Evolutionary conservation across 1,140 invertebrate genomes (phyloP).

Genomic region (Copidosoma floridanum): DNA sequence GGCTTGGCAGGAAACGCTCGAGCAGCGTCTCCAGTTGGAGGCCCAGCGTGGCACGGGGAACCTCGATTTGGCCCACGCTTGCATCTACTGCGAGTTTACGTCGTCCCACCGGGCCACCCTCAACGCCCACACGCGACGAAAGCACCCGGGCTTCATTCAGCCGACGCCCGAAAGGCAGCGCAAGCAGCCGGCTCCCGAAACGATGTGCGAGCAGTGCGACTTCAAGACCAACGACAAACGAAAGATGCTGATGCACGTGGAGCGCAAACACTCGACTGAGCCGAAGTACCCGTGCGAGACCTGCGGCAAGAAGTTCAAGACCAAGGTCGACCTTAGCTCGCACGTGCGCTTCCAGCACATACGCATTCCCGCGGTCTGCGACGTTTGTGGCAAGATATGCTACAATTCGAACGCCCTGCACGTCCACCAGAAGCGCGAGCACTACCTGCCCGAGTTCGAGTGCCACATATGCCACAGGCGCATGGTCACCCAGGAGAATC

Average conservation of each 20-base stretch:
- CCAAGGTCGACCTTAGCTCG: slow-evolving; percentile 48
- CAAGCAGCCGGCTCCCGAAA: slow-evolving; percentile 6
- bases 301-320: slow-evolving; percentile 61
- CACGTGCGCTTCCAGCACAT: slow-evolving; percentile 54
- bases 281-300: slow-evolving; percentile 42
- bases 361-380: slow-evolving; percentile 54
- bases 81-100: background rate
- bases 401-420: slow-evolving; percentile 40
- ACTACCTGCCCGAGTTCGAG: slow-evolving; percentile 45
- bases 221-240: slow-evolving; percentile 52
- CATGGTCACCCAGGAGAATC: slow-evolving; percentile 44
- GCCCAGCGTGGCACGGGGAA: background rate
- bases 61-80: background rate
- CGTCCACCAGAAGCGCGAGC: slow-evolving; percentile 45
- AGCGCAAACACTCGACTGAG: slow-evolving; percentile 40
- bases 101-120: background rate
- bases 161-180: slow-evolving; percentile 10
- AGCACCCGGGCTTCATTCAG: slow-evolving; percentile 20
- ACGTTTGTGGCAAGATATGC: slow-evolving; percentile 54
- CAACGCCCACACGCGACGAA: background rate
- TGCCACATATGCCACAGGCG: slow-evolving; percentile 44
- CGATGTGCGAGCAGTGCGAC: slow-evolving; percentile 36
- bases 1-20: background rate
- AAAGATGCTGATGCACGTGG: slow-evolving; percentile 61
- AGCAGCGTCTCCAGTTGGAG: background rate